Evolutionary conservation across 1,140 invertebrate species (phyloP), one percentile per base, ranked within the genome.

Genomic region (Cheumatopsyche charites): DNA sequence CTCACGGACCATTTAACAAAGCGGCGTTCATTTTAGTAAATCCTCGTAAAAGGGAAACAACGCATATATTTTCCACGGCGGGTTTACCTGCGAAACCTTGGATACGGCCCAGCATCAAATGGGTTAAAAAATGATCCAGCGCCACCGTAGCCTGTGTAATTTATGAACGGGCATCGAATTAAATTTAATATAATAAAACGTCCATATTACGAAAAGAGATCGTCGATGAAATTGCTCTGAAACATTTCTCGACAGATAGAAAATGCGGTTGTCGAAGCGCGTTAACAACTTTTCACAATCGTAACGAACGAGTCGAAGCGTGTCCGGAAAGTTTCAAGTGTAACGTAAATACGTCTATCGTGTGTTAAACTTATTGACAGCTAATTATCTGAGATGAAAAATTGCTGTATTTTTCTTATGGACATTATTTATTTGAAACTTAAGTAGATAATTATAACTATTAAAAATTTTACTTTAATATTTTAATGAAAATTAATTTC

Each of bases 1-100:
- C 62, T 43, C 17, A 42, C 45, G 63, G 21, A 15, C 63, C 70
- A 72, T 72, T 72, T 66, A 61, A 72, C 70, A 72, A 58, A 68
- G 25, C 52, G 67, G 15, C 23, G 26, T 45, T 58, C 67, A 68
- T 68, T 68, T 58, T 45, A n/a, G 29, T 23, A 21, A 26, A 45
- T 17, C 23, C 36, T 25, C 29, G 0, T 23, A 13, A 26, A 25
- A 21, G 55, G 55, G 21, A 58, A 58, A 58, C 55, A 58, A 58
- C 55, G 21, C 55, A 25, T 25, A 58, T 23, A 58, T 58, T 58
- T 52, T 26, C 55, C 13, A 1, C 21, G 19, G 17, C 5, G 23
- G 21, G 21, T 58, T 26, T 58, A 58, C 21, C 12, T 47, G 45
- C 15, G 47, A 1, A 15, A 6, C 19, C 19, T 52, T 17, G 47